Evolutionary conservation across 2,113 vertebrate genomes (phyloP).

Genomic region (Centrocercus urophasianus): DNA sequence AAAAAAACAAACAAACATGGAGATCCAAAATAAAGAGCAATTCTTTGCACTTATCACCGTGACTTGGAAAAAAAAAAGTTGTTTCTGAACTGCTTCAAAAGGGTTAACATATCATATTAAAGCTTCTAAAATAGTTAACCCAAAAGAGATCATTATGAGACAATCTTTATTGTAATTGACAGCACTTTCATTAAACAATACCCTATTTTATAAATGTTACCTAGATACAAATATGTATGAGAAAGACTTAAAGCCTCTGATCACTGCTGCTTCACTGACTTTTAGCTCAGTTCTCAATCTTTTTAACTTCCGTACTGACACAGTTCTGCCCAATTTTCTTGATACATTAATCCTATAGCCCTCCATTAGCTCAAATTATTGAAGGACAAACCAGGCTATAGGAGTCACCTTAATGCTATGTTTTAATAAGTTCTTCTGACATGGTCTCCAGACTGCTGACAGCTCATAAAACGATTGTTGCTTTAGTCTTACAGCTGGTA

Average conservation of each 20-base stretch:
- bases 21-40: neutral
- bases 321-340: neutral
- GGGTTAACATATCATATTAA: neutral
- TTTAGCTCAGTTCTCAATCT: constrained; percentile 12
- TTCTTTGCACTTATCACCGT: neutral
- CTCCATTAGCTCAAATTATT: constrained; percentile 38
- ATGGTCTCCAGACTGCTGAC: neutral
- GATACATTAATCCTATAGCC: constrained; percentile 18
- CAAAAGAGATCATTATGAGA: neutral
- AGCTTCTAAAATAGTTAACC: neutral
- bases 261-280: constrained; percentile 17
- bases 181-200: neutral
- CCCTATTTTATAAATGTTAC: neutral
- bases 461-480: constrained; percentile 25
- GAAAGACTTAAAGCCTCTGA: constrained; percentile 21
- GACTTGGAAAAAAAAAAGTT: neutral
- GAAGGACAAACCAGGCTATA: constrained; percentile 26
- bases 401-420: constrained; percentile 11
- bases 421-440: constrained; percentile 24
- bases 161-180: neutral
- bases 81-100: neutral
- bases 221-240: neutral
- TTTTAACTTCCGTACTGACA: neutral
- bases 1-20: neutral
- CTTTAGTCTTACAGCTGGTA: constrained; percentile 18